Base-by-base conservation (phyloP, 2,888 invertebrate genomes). In the Volucella bombylans region DNA sequence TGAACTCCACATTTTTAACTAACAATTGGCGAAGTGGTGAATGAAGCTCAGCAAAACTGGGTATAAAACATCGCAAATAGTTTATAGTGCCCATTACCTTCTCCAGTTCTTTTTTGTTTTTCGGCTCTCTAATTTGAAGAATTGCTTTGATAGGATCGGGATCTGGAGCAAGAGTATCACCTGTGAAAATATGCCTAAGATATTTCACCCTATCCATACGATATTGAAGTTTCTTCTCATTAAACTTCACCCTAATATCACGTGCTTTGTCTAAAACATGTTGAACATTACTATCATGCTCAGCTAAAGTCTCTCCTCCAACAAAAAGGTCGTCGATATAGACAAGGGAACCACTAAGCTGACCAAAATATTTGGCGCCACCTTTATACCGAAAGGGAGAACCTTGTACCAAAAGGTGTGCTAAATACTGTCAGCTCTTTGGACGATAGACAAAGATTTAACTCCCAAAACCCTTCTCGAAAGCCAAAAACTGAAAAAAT, bases 31-130 rank as follows among this genome's bases (percentile, higher is more conserved):
- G 52, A n/a, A 78, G 18, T 11, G 78, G 79, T 14, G 50, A 49
- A 41, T 80, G 72, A 50, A 80, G 31, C 18, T 76, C 65, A 18
- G 86, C 23, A 49, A 86, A 62, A 64, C 69, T 67, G 8, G 82
- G 82, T 79, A 87, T 85, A 76, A 87, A 86, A 11, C 49, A 72
- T 39, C 78, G 64, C 50, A 83, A 69, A 57, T 86, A 87, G 52
- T 87, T 87, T 12, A 85, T 18, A 88, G 89, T 89, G 6, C 88
- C 89, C 52, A 89, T 78, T 23, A 89, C 68, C 43, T 74, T 87
- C 76, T 88, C 77, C n/a, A 89, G 49, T 45, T 88, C 76, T 82
- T 88, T 88, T 86, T 87, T 87, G 85, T n/a, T n/a, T n/a, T n/a
- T n/a, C n/a, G n/a, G n/a, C n/a, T n/a, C n/a, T n/a, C n/a, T n/a